Percentiles rank a stretch among this genome's conserved stretches.
Conservation (phyloP, 1,140 invertebrate species). For the Nymphalis io region DNA sequence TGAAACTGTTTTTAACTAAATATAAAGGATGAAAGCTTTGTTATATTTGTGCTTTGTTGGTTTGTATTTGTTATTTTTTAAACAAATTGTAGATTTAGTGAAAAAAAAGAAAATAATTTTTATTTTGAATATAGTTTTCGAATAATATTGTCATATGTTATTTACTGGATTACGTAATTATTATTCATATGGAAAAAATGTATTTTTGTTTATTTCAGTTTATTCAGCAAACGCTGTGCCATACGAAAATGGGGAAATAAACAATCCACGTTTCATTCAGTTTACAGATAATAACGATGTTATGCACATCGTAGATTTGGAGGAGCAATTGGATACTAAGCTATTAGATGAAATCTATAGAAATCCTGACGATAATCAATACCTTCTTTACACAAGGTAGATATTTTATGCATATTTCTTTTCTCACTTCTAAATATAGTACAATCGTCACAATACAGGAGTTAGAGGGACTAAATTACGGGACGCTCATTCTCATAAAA, state of each 20-base stretch:
- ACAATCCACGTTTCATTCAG: constrained; percentile 50
- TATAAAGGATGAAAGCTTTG: constrained; percentile 16
- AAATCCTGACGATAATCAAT: constrained; percentile 53
- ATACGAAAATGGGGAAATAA: constrained; percentile 5
- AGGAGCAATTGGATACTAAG: constrained; percentile 47
- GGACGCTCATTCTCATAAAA: too few species aligned
- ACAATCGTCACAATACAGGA: too few species aligned
- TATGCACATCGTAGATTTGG: constrained; percentile 56
- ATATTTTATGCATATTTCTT: not conserved
- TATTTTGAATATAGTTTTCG: too few species aligned
- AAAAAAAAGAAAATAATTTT: too few species aligned
- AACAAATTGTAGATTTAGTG: not conserved
- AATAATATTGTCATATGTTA: not conserved
- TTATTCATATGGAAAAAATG: not conserved
- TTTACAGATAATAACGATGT: constrained; percentile 53
- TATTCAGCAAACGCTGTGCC: constrained; percentile 9
- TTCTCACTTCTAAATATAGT: not conserved
- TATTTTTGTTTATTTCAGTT: constrained; percentile 16
- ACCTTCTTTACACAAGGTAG: constrained; percentile 64
- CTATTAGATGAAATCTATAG: constrained; percentile 45
- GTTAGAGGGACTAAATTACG: too few species aligned
- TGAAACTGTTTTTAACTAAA: not conserved
- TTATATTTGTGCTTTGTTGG: constrained; percentile 11
- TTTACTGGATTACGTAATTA: not conserved
- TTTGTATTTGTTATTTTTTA: constrained; percentile 9